Evolutionary conservation across 2,888 invertebrate species (phyloP), one percentile per base, ranked within the genome.

Genomic region (Zele albiditarsus): DNA sequence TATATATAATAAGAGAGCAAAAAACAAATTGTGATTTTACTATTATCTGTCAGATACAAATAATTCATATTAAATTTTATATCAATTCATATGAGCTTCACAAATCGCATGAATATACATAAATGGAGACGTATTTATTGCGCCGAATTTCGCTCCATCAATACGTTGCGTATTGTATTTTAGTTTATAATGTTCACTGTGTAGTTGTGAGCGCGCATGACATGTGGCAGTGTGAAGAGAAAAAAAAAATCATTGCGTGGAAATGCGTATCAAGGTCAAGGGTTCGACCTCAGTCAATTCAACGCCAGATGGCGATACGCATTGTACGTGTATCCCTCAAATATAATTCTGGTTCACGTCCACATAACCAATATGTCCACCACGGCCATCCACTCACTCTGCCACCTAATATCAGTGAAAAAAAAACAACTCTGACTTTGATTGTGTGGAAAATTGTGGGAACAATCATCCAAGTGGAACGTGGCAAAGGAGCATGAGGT

Each of bases 221-320:
- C 20, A 0, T 20, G 8, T n/a, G n/a, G 33, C 20, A 65, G 27
- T 27, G 12, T 49, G 3, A 27, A 33, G 20, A 12, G 25, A 23
- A 27, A 46, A 20, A 49, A 46, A 67, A 42, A 67, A 67, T 27
- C 3, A 27, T 23, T 12, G 42, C 20, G 27, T 42, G 10, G n/a
- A 69, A 33, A 31, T 69, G 53, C 33, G 53, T 69, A 20, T 12
- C 53, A 69, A 69, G 68, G 68, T 69, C 68, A 69, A 33, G 23
- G 68, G 53, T 23, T 53, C 20, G 20, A 69, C 33, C 57, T 57
- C 33, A 25, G 20, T 69, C 16, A 28, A 28, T 28, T 20, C 8
- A 49, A 31, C 53, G 20, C 68, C 23, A 53, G 68, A 69, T 69
- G 53, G 31, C 63, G 33, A 49, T 33, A 49, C 20, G 28, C 20